These are phyloP conservation scores for Diplosoma virens DNA, from an alignment of 23 tunicate genomes.

Conservation along the genomic window DNA sequence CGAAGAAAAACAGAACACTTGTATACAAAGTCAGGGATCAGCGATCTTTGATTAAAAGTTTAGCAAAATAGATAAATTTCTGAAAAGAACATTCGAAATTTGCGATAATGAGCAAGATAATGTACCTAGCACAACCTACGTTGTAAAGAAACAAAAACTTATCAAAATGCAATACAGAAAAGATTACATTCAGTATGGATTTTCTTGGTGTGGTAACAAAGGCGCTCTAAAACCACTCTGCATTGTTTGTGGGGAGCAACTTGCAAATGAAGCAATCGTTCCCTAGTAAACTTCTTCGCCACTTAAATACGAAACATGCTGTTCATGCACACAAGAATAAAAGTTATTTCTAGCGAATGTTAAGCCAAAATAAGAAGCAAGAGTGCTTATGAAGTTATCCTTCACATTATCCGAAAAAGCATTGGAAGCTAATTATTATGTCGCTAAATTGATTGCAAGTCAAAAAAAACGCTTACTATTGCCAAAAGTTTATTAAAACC, in stretches of 20 bases:
- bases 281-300: conserved; percentile 31
- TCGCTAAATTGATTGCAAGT: conserved; percentile 27
- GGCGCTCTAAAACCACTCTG: conserved; percentile 31
- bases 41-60: no score
- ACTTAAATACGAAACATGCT: conserved; percentile 40
- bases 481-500: no score
- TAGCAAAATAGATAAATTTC: no score
- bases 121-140: no score
- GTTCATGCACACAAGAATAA: conserved; percentile 24
- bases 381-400: conserved; percentile 19
- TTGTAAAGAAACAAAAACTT: background rate
- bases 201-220: conserved; percentile 32
- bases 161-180: conserved; percentile 11
- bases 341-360: conserved; percentile 16
- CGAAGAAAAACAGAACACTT: no score
- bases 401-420: conserved; percentile 16
- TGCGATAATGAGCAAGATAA: no score
- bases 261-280: conserved; percentile 42
- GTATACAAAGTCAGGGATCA: no score
- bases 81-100: no score
- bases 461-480: conserved; percentile 7
- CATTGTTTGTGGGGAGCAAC: conserved; percentile 40
- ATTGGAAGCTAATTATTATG: conserved; percentile 25
- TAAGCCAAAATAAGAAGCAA: conserved; percentile 9
- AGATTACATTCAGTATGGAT: conserved; percentile 29